phyloP scores from a whole-genome alignment of 1,140 invertebrate species.

The Pogonomyrmex barbatus region DNA sequence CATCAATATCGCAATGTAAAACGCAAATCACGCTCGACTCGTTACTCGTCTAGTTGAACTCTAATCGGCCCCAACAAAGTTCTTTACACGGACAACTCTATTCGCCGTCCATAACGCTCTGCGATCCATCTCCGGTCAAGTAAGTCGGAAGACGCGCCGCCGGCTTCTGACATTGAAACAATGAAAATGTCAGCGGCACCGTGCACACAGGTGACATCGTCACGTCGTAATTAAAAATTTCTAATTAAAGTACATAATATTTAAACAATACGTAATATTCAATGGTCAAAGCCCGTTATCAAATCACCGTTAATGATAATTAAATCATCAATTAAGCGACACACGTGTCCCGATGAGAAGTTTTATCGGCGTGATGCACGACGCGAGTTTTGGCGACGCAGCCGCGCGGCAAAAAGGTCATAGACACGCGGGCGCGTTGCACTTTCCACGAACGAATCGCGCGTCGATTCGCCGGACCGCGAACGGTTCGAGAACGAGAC shows the following conservation, averaged over 20 bases:
- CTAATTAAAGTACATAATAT: neutral
- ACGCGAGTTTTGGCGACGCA: neutral
- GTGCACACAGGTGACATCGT: neutral
- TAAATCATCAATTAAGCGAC: conserved; percentile 27
- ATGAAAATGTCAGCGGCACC: neutral
- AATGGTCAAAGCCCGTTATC: neutral
- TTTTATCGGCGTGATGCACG: neutral
- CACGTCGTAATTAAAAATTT: neutral
- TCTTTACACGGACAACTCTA: conserved; percentile 42
- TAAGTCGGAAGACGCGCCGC: neutral
- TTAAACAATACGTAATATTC: neutral
- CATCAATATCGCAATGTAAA: conserved; percentile 26
- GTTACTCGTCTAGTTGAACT: conserved; percentile 20
- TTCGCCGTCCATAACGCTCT: neutral
- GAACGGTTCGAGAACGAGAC: conserved; percentile 43
- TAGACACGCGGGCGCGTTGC: conserved; percentile 60
- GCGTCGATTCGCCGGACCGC: neutral
- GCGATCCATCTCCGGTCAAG: neutral
- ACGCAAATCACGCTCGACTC: conserved; percentile 44
- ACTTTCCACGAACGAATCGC: conserved; percentile 40
- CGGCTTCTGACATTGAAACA: conserved; percentile 14
- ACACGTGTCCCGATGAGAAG: neutral
- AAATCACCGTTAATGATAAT: neutral
- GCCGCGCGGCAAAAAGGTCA: neutral
- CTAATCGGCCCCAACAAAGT: conserved; percentile 27